Percentiles rank a stretch among this genome's conserved stretches.
Conservation (phyloP, 1,140 invertebrate species). For the Drosophila orosa region DNA sequence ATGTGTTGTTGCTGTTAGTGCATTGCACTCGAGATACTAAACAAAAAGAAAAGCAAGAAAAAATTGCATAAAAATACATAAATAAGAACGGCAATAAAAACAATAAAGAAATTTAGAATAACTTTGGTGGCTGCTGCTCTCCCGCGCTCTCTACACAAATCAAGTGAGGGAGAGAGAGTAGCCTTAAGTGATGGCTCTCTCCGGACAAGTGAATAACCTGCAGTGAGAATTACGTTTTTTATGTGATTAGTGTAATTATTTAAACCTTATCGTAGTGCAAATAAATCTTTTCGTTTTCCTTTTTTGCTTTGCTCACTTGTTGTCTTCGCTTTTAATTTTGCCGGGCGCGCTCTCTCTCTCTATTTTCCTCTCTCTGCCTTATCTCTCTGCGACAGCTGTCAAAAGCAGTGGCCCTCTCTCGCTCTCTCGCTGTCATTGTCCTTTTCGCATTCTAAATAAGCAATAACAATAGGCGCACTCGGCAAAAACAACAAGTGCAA, state of each 20-base stretch:
- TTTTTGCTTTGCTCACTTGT: constrained; percentile 67
- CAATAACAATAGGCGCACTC: constrained; percentile 40
- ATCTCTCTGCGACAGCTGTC: constrained; percentile 34
- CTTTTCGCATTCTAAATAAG: constrained; percentile 52
- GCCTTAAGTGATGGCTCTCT: background rate
- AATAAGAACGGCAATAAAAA: constrained; percentile 45
- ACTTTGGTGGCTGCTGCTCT: constrained; percentile 3
- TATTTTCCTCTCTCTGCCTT: background rate
- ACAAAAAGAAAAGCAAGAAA: constrained; percentile 25
- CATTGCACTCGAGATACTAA: constrained; percentile 65
- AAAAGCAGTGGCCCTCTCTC: constrained; percentile 4
- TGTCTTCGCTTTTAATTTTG: constrained; percentile 55
- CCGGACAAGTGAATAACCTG: constrained; percentile 14
- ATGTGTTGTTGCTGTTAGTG: constrained; percentile 47
- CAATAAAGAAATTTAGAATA: constrained; percentile 35
- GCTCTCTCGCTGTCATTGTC: constrained; percentile 38
- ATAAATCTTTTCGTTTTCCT: constrained; percentile 27
- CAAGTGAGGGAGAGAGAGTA: constrained; percentile 6
- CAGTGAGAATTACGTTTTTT: constrained; percentile 7
- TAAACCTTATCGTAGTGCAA: constrained; percentile 44
- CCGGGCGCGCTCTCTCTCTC: constrained; percentile 49
- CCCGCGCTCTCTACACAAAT: constrained; percentile 1
- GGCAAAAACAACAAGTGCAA: constrained; percentile 40
- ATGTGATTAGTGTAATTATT: constrained; percentile 37
- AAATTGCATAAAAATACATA: constrained; percentile 65